A percentile compares a stretch with the other conserved stretches of the same genome.
phyloP scores from a whole-genome alignment of 2,888 invertebrate genomes.

The Mythimna pallens region DNA sequence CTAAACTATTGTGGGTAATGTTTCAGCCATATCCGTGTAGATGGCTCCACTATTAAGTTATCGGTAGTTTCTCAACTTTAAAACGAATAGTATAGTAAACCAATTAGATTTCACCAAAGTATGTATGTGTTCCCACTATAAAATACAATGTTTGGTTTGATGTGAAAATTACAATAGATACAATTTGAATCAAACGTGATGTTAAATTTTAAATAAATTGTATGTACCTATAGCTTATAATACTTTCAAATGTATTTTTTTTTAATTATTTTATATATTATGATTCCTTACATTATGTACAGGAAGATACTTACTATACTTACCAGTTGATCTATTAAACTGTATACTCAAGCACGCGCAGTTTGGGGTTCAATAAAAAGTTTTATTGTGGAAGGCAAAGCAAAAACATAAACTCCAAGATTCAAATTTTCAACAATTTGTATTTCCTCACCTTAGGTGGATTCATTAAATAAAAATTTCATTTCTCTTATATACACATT shows the following conservation, averaged over 20 bases:
- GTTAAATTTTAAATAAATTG: background rate
- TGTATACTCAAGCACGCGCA: background rate
- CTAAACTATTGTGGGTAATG: background rate
- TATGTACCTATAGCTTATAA: background rate
- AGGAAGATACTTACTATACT: conserved; percentile 10
- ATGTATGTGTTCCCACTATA: background rate
- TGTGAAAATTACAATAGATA: conserved; percentile 2
- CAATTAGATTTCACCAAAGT: background rate
- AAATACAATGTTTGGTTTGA: background rate
- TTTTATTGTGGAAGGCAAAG: conserved; percentile 48
- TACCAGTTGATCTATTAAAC: conserved; percentile 1
- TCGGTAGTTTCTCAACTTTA: background rate
- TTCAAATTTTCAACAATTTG: conserved; percentile 89
- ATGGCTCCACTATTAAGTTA: conserved; percentile 26
- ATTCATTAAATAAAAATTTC: conserved; percentile 89
- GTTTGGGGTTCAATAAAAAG: conserved; percentile 14
- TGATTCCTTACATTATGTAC: conserved; percentile 1
- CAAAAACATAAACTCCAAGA: conserved; percentile 71
- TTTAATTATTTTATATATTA: too few relatives aligned
- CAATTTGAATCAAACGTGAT: conserved; percentile 10
- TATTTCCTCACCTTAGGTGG: conserved; percentile 90
- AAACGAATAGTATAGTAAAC: background rate
- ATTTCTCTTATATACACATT: conserved; percentile 90
- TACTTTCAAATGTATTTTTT: too few relatives aligned
- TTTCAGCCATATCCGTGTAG: conserved; percentile 15